phyloP scores from a whole-genome alignment of 2,113 vertebrate genomes.

The Podilymbus podiceps region DNA sequence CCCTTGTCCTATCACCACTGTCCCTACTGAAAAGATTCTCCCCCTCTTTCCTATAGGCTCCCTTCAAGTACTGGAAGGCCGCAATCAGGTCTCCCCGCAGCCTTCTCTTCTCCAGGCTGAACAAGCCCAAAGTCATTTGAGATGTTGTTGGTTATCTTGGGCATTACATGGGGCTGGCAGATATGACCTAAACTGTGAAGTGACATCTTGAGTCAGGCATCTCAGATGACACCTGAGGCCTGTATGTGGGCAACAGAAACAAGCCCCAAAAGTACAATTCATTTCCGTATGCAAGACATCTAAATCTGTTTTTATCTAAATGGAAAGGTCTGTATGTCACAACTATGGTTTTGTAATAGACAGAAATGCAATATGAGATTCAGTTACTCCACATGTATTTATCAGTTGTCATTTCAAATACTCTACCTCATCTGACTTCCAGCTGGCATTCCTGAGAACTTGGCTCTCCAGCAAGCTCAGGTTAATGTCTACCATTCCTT shows the following conservation, averaged over 20 bases:
- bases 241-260: neutral
- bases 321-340: fast-evolving
- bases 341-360: neutral
- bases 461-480: neutral
- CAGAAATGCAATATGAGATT: neutral
- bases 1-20: no score
- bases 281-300: neutral
- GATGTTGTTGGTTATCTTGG: neutral
- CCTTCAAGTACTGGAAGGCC: no score
- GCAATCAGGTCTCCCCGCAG: no score
- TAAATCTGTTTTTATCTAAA: neutral
- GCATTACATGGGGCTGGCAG: neutral
- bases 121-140: no score
- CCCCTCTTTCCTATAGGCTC: no score
- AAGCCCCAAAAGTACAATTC: neutral
- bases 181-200: neutral
- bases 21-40: no score
- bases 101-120: no score
- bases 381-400: fast-evolving
- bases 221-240: neutral
- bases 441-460: neutral
- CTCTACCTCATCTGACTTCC: neutral
- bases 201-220: neutral
- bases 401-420: neutral
- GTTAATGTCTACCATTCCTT: neutral